Conservation (phyloP, 1,140 invertebrate species). For the Neodiprion virginianus region DNA sequence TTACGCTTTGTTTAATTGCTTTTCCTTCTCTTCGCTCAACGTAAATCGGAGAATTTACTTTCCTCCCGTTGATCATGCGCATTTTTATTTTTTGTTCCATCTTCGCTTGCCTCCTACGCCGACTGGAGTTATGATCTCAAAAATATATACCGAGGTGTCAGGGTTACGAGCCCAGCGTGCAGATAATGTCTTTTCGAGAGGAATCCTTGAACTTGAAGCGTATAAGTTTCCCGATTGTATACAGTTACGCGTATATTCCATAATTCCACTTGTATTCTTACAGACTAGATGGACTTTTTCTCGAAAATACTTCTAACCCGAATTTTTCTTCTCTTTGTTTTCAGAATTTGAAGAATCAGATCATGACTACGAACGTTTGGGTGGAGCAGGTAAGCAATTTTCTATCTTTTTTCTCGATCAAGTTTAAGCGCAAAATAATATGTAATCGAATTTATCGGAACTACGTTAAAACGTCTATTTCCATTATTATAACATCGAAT, state of each 20-base stretch:
- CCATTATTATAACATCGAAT: no score
- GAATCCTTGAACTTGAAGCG: not conserved
- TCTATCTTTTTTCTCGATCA: not conserved
- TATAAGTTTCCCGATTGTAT: not conserved
- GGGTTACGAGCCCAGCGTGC: not conserved
- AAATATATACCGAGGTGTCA: no score
- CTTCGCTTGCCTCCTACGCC: not conserved
- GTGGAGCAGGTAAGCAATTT: constrained; percentile 85
- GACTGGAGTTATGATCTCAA: not conserved
- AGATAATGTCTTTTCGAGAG: constrained; percentile 5
- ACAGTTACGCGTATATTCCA: not conserved
- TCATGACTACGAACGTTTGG: constrained; percentile 98
- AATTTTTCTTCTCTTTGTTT: constrained; percentile 65
- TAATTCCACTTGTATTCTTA: not conserved
- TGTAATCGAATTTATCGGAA: no score
- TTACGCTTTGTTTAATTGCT: no score
- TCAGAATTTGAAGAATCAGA: constrained; percentile 95
- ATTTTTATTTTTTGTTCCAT: not conserved
- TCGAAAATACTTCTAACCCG: not conserved
- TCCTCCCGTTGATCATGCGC: not conserved
- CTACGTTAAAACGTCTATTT: no score
- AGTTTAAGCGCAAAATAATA: no score
- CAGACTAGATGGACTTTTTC: no score
- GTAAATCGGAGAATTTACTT: not conserved
- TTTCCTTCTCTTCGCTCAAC: no score